phyloP scores from a whole-genome alignment of 2,113 vertebrate species.

The Delphinapterus leucas region DNA sequence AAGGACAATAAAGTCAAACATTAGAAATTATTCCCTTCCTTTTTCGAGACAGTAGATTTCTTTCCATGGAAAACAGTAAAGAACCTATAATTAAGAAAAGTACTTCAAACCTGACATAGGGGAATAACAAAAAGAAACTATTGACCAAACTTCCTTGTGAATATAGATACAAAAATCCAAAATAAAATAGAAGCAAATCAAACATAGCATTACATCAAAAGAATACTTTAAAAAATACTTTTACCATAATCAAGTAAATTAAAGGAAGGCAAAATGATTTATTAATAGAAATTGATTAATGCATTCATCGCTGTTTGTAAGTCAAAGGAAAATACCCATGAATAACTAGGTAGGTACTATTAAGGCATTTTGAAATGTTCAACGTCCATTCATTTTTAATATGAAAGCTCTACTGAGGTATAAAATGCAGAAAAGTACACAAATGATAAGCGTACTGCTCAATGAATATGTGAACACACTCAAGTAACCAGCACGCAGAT shows the following conservation, averaged over 20 bases:
- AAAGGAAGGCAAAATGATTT: conserved; percentile 9
- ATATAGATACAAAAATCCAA: conserved; percentile 23
- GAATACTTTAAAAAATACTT: conserved; percentile 9
- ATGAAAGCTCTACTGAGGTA: background rate
- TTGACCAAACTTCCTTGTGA: background rate
- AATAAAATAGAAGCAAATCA: conserved; percentile 46
- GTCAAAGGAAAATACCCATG: background rate
- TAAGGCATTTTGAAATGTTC: conserved; percentile 25
- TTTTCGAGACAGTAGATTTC: background rate
- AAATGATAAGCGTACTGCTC: background rate
- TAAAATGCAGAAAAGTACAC: background rate
- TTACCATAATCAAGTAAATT: conserved; percentile 21
- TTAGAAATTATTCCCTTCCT: background rate
- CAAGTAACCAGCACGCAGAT: background rate
- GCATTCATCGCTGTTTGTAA: background rate
- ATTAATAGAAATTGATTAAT: conserved; percentile 43
- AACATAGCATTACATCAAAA: conserved; percentile 12
- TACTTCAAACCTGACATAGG: background rate
- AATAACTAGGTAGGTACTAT: conserved; percentile 2
- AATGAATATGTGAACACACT: background rate
- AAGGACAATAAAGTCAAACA: background rate
- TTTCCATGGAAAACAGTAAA: background rate
- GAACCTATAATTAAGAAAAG: conserved; percentile 36
- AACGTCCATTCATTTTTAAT: conserved; percentile 19
- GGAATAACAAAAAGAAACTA: background rate